Percentiles rank a stretch among this genome's conserved stretches.
Conservation (phyloP, 2,888 invertebrate genomes). For the Polietes domitor region DNA sequence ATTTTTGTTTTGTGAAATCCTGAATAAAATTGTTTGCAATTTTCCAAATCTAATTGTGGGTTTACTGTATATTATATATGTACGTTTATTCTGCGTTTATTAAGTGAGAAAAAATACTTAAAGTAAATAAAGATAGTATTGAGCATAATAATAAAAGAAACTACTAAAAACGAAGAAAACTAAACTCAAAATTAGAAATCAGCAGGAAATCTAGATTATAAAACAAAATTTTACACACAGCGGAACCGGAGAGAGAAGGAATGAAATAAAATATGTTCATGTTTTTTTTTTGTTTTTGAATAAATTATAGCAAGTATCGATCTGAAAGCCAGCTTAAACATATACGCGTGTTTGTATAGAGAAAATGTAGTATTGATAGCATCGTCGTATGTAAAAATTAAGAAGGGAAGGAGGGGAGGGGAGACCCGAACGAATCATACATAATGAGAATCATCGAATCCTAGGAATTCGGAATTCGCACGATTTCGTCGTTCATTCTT, state of each 20-base stretch:
- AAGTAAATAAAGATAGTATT: conserved; percentile 9
- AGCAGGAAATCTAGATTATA: conserved; percentile 20
- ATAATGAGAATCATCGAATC: conserved; percentile 35
- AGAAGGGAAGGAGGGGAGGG: too few relatives aligned
- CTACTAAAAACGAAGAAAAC: conserved; percentile 27
- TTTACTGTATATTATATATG: conserved; percentile 5
- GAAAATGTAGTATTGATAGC: conserved; percentile 35
- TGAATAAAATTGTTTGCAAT: conserved; percentile 15
- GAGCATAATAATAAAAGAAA: conserved; percentile 10
- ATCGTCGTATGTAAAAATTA: neutral
- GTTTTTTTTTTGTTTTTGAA: neutral
- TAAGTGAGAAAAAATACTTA: conserved; percentile 21
- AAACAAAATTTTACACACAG: conserved; percentile 46
- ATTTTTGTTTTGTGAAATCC: conserved; percentile 17
- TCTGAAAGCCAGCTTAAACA: conserved; percentile 6
- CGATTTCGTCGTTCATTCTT: neutral
- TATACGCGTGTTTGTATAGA: too few relatives aligned
- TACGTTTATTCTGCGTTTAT: neutral
- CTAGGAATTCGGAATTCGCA: conserved; percentile 8
- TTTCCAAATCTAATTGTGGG: conserved; percentile 20
- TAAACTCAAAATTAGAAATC: conserved; percentile 20
- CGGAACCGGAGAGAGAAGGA: neutral
- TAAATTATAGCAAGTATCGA: neutral
- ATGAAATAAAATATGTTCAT: neutral
- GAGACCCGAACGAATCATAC: too few relatives aligned